phyloP scores from a whole-genome alignment of 2,797 vertebrate genomes.

The Yasuhikotakia modesta region DNA sequence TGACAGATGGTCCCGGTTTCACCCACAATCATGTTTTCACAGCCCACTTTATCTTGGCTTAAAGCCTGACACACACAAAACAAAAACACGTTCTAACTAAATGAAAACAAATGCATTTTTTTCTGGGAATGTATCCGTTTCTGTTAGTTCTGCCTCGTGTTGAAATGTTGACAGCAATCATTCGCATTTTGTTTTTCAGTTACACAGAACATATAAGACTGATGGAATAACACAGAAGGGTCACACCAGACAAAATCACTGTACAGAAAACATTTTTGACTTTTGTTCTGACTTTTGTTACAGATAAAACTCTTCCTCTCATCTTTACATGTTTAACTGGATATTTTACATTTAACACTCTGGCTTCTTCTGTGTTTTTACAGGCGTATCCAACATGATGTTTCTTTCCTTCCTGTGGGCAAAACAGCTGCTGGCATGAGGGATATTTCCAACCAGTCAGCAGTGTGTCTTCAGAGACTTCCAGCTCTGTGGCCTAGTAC shows the following conservation, averaged over 20 bases:
- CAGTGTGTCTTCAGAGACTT: slow-evolving; percentile 5
- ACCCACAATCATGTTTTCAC: slow-evolving; percentile 46
- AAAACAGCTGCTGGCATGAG: slow-evolving; percentile 40
- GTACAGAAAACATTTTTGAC: not conserved
- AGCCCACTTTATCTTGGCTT: slow-evolving; percentile 41
- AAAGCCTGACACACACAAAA: slow-evolving; percentile 37
- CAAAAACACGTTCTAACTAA: slow-evolving; percentile 24
- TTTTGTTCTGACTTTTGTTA: not conserved
- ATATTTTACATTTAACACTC: not conserved
- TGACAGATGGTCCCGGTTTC: slow-evolving; percentile 47
- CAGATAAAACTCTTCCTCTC: not conserved
- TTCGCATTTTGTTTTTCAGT: not conserved
- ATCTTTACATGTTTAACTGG: too few relatives aligned
- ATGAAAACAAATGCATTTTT: not conserved
- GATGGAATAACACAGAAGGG: not conserved
- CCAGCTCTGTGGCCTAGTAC: slow-evolving; percentile 2
- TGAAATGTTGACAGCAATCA: not conserved
- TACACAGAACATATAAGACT: not conserved
- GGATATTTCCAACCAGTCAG: slow-evolving; percentile 29
- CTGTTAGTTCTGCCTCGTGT: not conserved
- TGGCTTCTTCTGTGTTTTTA: not conserved
- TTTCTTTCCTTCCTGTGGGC: slow-evolving; percentile 30
- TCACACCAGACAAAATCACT: not conserved
- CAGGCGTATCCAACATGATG: slow-evolving; percentile 3
- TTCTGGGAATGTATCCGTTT: not conserved